These are phyloP conservation scores for Intellagama lesueurii DNA, from an alignment of 2,797 vertebrate species.

Conservation along the genomic window DNA sequence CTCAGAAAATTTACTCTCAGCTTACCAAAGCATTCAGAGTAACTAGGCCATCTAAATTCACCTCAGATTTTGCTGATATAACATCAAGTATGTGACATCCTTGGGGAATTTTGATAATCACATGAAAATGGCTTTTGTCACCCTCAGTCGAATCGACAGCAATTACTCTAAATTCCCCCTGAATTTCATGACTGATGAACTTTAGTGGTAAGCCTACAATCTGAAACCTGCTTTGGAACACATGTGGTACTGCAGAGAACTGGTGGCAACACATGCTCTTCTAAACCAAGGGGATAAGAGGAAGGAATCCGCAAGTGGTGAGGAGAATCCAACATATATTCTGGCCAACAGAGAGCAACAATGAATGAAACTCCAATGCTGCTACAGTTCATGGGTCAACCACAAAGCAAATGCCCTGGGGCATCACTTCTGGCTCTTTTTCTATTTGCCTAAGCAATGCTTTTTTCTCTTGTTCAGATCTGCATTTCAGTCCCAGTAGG, in stretches of 20 bases:
- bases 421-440: slow-evolving; percentile 6
- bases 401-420: neutral
- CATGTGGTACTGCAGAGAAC: rapidly evolving
- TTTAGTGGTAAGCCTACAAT: neutral
- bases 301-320: neutral
- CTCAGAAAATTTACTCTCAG: too few species aligned
- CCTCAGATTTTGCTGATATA: neutral
- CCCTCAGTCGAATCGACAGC: neutral
- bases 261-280: neutral
- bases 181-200: neutral
- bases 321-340: neutral
- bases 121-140: neutral
- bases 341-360: slow-evolving; percentile 43
- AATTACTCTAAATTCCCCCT: neutral
- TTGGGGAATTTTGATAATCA: neutral
- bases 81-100: neutral
- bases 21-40: neutral
- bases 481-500: neutral
- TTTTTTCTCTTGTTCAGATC: rapidly evolving
- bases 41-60: neutral
- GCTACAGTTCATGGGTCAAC: neutral
- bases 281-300: rapidly evolving
- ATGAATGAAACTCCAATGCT: neutral
- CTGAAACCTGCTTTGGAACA: neutral
- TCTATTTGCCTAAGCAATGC: neutral